Conservation (phyloP, 2,888 invertebrate species). For the Hirtodrosophila trivittata region DNA sequence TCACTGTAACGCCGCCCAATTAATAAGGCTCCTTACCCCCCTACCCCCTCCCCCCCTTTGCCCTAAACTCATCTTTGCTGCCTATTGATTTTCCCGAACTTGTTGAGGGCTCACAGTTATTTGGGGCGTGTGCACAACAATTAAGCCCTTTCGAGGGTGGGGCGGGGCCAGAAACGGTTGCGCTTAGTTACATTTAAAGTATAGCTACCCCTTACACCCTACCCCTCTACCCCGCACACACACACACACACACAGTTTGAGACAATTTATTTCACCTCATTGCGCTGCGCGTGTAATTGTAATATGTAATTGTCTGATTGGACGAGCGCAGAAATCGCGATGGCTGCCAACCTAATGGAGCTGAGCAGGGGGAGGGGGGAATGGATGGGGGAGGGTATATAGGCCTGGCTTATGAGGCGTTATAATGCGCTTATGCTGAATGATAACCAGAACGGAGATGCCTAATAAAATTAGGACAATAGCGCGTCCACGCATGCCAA, state of each 20-base stretch:
- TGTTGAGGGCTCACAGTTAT: slow-evolving; percentile 56
- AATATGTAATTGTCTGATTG: slow-evolving; percentile 71
- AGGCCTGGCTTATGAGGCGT: slow-evolving; percentile 62
- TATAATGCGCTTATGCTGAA: slow-evolving; percentile 70
- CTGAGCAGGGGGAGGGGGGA: neutral
- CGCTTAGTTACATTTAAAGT: slow-evolving; percentile 50
- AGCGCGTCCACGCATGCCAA: slow-evolving; percentile 56
- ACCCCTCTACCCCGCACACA: neutral
- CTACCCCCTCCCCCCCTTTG: neutral
- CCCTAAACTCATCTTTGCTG: neutral
- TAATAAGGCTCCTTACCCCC: slow-evolving; percentile 51
- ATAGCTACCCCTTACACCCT: neutral
- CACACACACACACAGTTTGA: slow-evolving; percentile 6
- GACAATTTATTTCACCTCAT: slow-evolving; percentile 68
- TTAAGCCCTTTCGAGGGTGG: slow-evolving; percentile 62
- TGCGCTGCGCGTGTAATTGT: slow-evolving; percentile 67
- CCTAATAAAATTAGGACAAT: slow-evolving; percentile 76
- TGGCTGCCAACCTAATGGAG: slow-evolving; percentile 10
- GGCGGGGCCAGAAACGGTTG: slow-evolving; percentile 2
- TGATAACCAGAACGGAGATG: slow-evolving; percentile 36
- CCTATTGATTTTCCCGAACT: slow-evolving; percentile 64
- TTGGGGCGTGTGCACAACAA: slow-evolving; percentile 51
- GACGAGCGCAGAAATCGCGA: slow-evolving; percentile 49
- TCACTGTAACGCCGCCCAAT: slow-evolving; percentile 66
- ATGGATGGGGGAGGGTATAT: neutral